Base-by-base conservation (phyloP, 2,797 vertebrate species). In the Phalloptychus januarius region DNA sequence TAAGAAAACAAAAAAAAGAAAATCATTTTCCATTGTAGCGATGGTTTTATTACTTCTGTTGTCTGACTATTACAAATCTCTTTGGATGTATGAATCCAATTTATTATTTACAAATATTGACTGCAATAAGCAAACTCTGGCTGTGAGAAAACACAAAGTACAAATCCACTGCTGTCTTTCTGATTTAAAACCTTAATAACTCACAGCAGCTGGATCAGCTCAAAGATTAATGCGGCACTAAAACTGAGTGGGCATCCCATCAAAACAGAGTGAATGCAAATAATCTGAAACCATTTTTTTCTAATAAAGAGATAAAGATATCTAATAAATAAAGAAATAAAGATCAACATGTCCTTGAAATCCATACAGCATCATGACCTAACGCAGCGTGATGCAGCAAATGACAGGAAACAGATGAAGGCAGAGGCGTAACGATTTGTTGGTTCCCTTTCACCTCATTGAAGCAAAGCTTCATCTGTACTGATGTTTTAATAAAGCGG, bases 141-240 rank as follows among this genome's bases (percentile, higher is more conserved):
- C 40, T 13, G n/a, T 40, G 16, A 61, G 15, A 16, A 31, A 36
- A 75, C 28, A 58, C 18, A 63, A 40, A 63, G 28, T 28, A 25
- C 31, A 65, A 76, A 76, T 50, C 44, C 15, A 20, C 56, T 48
- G 56, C 16, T 33, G 28, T 65, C 74, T 38, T 36, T 16, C 7
- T 65, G 74, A 65, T 38, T 76, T 76, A 36, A 48, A 76, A 75
- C 28, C 10, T 63, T 5, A 20, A 61, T 75, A 63, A 46, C 58
- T 74, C 31, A 36, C 44, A 48, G 31, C 31, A 38, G 46, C 42
- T 10, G 15, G 42, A 33, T 13, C 46, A 67, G 58, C 31, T 1
- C 16, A 65, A 3, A 75, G 58, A 75, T 46, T 46, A 46, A 75
- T 65, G 31, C 48, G 58, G 42, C 58, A 46, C 20, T 46, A 75